These are phyloP conservation scores for Pogonocichla stellata DNA, from an alignment of 2,113 vertebrate genomes.

Conservation along the genomic window DNA sequence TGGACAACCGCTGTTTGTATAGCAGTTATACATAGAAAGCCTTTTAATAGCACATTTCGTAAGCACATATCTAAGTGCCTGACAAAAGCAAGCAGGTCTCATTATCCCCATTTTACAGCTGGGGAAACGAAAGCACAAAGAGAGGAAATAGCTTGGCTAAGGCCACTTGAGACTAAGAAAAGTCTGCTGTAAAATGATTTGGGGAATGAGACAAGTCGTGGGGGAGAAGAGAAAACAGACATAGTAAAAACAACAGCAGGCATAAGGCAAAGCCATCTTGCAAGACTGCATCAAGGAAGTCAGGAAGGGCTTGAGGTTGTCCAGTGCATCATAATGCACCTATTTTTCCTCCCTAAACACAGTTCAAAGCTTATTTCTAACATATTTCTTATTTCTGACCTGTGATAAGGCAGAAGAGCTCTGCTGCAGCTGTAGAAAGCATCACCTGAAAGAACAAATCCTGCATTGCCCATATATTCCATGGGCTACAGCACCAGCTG, in stretches of 20 bases:
- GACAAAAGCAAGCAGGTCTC: constrained; percentile 55
- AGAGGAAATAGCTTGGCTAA: constrained; percentile 52
- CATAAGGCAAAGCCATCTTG: neutral
- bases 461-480: neutral
- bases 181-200: neutral
- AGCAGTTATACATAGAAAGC: constrained; percentile 53
- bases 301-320: neutral
- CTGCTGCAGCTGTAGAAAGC: neutral
- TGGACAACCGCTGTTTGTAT: constrained; percentile 42
- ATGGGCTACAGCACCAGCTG: neutral
- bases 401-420: neutral
- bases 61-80: constrained; percentile 34
- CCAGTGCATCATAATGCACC: neutral
- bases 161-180: constrained; percentile 17
- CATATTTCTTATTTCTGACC: neutral
- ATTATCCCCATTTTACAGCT: constrained; percentile 41
- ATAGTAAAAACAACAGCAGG: neutral
- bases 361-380: neutral
- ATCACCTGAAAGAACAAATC: neutral
- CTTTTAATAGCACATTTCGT: constrained; percentile 42
- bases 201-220: neutral
- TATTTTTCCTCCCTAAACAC: neutral
- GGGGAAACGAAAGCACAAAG: constrained; percentile 49
- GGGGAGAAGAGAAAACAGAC: neutral
- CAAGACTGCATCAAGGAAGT: neutral